Conservation (phyloP, 2,113 vertebrate genomes). For the Colossoma macropomum region DNA sequence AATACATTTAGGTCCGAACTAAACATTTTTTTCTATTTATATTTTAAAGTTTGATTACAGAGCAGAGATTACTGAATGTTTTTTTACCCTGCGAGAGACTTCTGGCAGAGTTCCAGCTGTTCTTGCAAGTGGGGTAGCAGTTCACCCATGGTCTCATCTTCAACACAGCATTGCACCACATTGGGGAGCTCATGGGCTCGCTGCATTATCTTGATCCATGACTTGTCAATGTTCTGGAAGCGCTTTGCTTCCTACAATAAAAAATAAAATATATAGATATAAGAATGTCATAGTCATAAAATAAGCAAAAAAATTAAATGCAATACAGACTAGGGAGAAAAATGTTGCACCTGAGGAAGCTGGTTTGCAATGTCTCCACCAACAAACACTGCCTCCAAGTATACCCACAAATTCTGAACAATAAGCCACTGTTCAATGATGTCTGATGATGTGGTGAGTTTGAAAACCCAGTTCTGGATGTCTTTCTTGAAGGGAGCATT, state of each 20-base stretch:
- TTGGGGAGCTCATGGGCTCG: slow-evolving; percentile 80
- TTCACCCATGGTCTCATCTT: slow-evolving; percentile 83
- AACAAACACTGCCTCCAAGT: slow-evolving; percentile 88
- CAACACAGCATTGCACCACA: slow-evolving; percentile 83
- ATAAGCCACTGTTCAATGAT: slow-evolving; percentile 85
- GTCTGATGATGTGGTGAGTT: slow-evolving; percentile 82
- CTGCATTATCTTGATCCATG: slow-evolving; percentile 87
- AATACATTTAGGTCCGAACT: neutral
- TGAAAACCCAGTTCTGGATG: slow-evolving; percentile 86
- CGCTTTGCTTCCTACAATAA: slow-evolving; percentile 81
- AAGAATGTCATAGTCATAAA: neutral
- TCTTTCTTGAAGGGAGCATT: slow-evolving; percentile 80
- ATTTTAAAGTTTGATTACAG: neutral
- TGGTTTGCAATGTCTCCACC: slow-evolving; percentile 89
- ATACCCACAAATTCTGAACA: slow-evolving; percentile 89
- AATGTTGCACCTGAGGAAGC: slow-evolving; percentile 78
- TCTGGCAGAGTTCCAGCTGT: slow-evolving; percentile 83
- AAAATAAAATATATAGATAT: neutral
- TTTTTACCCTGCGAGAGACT: slow-evolving; percentile 75
- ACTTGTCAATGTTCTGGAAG: slow-evolving; percentile 86
- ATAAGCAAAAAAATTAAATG: neutral
- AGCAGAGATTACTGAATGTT: too few relatives aligned
- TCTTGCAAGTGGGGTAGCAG: slow-evolving; percentile 79
- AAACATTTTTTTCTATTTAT: neutral
- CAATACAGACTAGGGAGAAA: neutral